These are phyloP conservation scores for Brachionus sp. DNA, from an alignment of 1,140 invertebrate genomes.

Conservation along the genomic window DNA sequence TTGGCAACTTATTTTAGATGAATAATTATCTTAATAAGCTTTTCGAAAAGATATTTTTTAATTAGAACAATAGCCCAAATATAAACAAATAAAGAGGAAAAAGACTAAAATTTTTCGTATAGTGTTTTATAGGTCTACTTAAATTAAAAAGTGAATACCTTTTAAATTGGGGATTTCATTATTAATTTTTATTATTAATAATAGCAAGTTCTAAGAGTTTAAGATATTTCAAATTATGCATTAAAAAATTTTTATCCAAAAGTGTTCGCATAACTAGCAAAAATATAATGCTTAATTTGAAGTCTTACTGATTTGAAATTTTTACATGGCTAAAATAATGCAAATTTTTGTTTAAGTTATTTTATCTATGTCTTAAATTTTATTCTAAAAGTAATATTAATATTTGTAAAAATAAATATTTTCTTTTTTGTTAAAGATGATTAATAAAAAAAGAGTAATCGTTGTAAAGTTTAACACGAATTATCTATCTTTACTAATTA, in stretches of 20 bases:
- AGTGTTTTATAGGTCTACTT: not conserved
- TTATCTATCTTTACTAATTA: no score
- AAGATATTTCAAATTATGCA: conserved; percentile 4
- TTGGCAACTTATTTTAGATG: not conserved
- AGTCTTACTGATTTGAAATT: not conserved
- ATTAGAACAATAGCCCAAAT: not conserved
- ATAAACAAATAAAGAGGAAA: not conserved
- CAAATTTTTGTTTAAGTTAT: not conserved
- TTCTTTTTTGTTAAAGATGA: no score
- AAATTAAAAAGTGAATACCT: conserved; percentile 4
- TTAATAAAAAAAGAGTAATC: no score
- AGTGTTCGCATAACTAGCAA: not conserved
- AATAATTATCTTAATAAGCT: not conserved
- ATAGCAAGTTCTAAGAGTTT: not conserved
- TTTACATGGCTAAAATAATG: not conserved
- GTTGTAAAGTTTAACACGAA: no score
- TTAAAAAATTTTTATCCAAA: not conserved
- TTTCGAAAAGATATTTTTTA: not conserved
- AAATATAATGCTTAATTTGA: not conserved
- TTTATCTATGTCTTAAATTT: not conserved
- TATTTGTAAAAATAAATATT: no score
- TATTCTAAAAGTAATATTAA: not conserved
- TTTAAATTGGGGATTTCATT: conserved; percentile 4
- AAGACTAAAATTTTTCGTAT: not conserved
- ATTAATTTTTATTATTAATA: not conserved